Percentiles rank a stretch among this genome's conserved stretches.
Evolutionary conservation across 1,140 invertebrate genomes (phyloP).

Genomic region (Drosophila yakuba): DNA sequence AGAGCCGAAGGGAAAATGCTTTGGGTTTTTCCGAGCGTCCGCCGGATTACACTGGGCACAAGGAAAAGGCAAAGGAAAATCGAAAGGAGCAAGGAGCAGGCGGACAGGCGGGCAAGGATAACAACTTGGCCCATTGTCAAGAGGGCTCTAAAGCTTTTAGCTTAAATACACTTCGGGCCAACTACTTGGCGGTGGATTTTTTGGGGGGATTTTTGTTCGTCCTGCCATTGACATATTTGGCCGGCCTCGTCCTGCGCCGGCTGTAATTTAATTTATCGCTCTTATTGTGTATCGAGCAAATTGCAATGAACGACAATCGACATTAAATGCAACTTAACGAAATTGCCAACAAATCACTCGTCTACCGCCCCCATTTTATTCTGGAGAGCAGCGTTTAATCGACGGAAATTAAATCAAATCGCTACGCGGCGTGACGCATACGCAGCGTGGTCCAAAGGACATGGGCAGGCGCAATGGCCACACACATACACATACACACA

Average conservation of each 20-base stretch:
- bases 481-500: background rate
- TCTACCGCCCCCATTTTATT: background rate
- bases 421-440: conserved; percentile 61
- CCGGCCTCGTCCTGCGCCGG: conserved; percentile 12
- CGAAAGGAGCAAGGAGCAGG: background rate
- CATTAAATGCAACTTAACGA: conserved; percentile 30
- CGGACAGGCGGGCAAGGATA: conserved; percentile 3
- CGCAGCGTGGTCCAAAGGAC: conserved; percentile 32
- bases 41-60: conserved; percentile 14
- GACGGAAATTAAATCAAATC: conserved; percentile 52
- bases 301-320: conserved; percentile 31
- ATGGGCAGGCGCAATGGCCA: conserved; percentile 50
- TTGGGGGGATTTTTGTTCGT: background rate
- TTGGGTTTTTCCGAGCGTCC: conserved; percentile 1
- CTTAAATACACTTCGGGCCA: conserved; percentile 82
- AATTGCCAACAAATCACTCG: conserved; percentile 47
- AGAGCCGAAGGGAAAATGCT: conserved; percentile 44
- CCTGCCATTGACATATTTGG: conserved; percentile 27
- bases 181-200: conserved; percentile 53
- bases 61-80: background rate
- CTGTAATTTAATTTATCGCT: conserved; percentile 75
- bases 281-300: conserved; percentile 60
- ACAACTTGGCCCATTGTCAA: conserved; percentile 76
- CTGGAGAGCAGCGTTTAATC: conserved; percentile 21
- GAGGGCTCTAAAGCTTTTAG: conserved; percentile 75